Percentiles rank a stretch among this genome's conserved stretches.
phyloP scores from a whole-genome alignment of 2,113 vertebrate genomes.

The Agapornis roseicollis region DNA sequence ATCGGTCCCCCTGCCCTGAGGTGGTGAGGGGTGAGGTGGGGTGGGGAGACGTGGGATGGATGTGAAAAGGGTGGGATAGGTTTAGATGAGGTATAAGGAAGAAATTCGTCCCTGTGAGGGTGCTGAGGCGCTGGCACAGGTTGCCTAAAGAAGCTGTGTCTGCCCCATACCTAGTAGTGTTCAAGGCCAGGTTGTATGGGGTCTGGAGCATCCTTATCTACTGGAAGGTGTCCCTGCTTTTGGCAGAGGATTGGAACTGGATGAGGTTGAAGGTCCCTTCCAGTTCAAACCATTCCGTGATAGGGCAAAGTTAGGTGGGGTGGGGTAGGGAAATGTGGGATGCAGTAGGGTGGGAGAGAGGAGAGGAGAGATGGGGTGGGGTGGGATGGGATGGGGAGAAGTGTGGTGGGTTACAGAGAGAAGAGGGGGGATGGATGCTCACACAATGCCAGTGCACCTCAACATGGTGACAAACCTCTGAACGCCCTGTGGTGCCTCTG shows the following conservation, averaged over 20 bases:
- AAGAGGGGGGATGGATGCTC: too few relatives aligned
- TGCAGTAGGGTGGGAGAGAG: background rate
- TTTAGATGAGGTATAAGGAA: background rate
- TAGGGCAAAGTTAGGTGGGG: background rate
- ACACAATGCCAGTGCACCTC: background rate
- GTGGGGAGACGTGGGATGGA: background rate
- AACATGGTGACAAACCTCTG: rapidly evolving
- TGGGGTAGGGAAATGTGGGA: too few relatives aligned
- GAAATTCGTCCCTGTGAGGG: background rate
- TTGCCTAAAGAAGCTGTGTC: background rate
- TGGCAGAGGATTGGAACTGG: background rate
- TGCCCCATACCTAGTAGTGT: background rate
- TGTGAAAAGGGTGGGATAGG: background rate
- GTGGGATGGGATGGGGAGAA: rapidly evolving
- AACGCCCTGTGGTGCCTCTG: rapidly evolving
- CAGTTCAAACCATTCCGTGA: background rate
- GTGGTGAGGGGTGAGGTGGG: too few relatives aligned
- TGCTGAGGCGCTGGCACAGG: background rate
- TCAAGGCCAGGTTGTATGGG: background rate
- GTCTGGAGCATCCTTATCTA: background rate
- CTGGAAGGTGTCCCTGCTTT: background rate
- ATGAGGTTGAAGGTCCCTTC: background rate
- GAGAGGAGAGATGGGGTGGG: too few relatives aligned
- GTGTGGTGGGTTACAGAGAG: background rate
- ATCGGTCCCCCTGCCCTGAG: background rate